Evolutionary conservation across 2,797 vertebrate genomes (phyloP), one percentile per base, ranked within the genome.

Genomic region (Scolopax rusticola): DNA sequence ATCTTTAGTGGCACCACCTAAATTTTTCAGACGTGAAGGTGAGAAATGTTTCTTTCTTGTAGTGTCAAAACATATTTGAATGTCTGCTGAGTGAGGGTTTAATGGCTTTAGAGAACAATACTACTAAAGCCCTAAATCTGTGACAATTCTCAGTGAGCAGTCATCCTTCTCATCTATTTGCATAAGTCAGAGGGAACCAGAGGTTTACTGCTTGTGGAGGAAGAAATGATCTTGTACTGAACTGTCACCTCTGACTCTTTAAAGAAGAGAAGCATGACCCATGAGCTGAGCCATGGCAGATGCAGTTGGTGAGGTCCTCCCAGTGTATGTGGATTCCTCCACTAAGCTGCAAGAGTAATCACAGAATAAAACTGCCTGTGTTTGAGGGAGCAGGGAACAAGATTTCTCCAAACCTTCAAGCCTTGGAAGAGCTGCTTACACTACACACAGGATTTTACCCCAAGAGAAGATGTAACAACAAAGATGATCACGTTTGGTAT

Each of bases 151-250:
- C 45, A 86, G 57, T 0, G 3, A 91, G 65, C 23, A 80, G 47
- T 30, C 28, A 74, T 50, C 53, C 15, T 80, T 84, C 21, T 30
- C 47, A 47, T 33, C 15, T 60, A 81, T 54, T 51, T 86, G 54
- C 57, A 93, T 38, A 86, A 82, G 36, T n/a, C 69, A 74, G 53
- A 87, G 40, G 14, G 48, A 94, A 75, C 19, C 11, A 64, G 71
- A 71, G 10, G 30, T 36, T 7, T 32, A 33, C 50, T 78, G 61
- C 68, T 71, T 28, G 25, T 0, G 3, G 38, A 85, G 17, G 25
- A 77, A 92, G 11, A 60, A 70, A 84, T 32, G 7, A 36, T n/a
- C 36, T 70, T 41, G 59, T 45, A 36, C 19, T 41, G 68, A 79
- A 48, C 19, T 68, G 30, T 12, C n/a, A 76, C 5, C 18, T 10